Percentiles rank a stretch among this genome's conserved stretches.
Conservation (phyloP, 1,140 invertebrate genomes). For the Cyrtorhinus lividipennis region DNA sequence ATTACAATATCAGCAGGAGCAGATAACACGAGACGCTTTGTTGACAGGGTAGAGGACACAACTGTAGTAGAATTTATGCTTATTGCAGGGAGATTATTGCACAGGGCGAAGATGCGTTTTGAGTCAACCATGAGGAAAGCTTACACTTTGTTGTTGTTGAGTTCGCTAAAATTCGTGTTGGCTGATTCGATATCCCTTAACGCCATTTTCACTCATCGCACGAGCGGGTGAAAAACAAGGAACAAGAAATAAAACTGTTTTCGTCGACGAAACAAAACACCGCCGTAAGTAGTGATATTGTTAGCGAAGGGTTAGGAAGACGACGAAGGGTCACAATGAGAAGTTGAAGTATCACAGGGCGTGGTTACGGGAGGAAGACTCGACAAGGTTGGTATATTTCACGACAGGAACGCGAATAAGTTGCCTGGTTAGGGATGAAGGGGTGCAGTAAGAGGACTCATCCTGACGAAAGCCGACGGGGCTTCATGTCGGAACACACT, state of each 20-base stretch:
- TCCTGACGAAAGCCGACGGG: too few relatives aligned
- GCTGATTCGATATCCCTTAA: conserved; percentile 14
- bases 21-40: neutral
- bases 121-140: neutral
- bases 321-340: neutral
- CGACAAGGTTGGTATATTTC: too few relatives aligned
- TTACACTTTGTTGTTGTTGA: conserved; percentile 17
- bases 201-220: conserved; percentile 8
- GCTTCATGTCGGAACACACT: too few relatives aligned
- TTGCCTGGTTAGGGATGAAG: too few relatives aligned
- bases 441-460: too few relatives aligned
- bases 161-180: conserved; percentile 18
- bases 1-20: neutral
- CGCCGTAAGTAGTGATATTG: neutral
- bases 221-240: neutral
- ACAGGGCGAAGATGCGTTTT: too few relatives aligned
- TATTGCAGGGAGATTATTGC: too few relatives aligned
- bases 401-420: too few relatives aligned
- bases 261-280: neutral
- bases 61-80: neutral
- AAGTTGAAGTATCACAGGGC: neutral
- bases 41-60: too few relatives aligned
- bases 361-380: too few relatives aligned
- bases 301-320: neutral
- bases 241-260: too few relatives aligned